Evolutionary conservation across 2,888 invertebrate genomes (phyloP).

Genomic region (Drosophila anceps): DNA sequence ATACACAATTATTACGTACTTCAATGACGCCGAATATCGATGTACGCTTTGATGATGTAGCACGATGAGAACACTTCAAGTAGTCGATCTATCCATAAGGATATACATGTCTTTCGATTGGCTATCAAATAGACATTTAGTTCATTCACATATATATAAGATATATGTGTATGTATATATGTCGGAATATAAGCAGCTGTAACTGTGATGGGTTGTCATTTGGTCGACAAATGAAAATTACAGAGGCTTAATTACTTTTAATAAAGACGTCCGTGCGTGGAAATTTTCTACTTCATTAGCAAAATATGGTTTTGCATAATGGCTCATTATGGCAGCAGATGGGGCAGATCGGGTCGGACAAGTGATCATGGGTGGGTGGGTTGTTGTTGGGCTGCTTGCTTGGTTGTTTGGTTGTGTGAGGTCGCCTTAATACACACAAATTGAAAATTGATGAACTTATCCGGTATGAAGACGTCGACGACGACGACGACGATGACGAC

Average conservation of each 20-base stretch:
- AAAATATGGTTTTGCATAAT: slow-evolving; percentile 79
- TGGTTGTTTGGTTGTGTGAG: slow-evolving; percentile 21
- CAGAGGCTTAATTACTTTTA: slow-evolving; percentile 81
- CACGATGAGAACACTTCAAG: background rate
- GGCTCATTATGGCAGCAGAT: slow-evolving; percentile 72
- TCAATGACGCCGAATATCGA: slow-evolving; percentile 30
- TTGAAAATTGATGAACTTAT: slow-evolving; percentile 84
- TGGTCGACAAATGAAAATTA: slow-evolving; percentile 73
- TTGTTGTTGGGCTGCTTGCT: background rate
- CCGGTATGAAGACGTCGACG: slow-evolving; percentile 63
- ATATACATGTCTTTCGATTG: background rate
- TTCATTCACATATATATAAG: background rate
- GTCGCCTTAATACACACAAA: slow-evolving; percentile 80
- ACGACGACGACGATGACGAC: background rate
- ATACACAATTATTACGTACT: slow-evolving; percentile 73
- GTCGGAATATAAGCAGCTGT: background rate
- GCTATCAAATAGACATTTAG: background rate
- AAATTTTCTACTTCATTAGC: slow-evolving; percentile 76
- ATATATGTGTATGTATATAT: background rate
- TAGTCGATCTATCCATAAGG: background rate
- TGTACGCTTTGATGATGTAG: background rate
- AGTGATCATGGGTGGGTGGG: slow-evolving; percentile 18
- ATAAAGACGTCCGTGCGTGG: slow-evolving; percentile 80
- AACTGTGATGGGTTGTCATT: slow-evolving; percentile 10
- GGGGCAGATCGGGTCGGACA: slow-evolving; percentile 29